Conservation (phyloP, 2,888 invertebrate genomes). For the Cyclophora albipunctata region DNA sequence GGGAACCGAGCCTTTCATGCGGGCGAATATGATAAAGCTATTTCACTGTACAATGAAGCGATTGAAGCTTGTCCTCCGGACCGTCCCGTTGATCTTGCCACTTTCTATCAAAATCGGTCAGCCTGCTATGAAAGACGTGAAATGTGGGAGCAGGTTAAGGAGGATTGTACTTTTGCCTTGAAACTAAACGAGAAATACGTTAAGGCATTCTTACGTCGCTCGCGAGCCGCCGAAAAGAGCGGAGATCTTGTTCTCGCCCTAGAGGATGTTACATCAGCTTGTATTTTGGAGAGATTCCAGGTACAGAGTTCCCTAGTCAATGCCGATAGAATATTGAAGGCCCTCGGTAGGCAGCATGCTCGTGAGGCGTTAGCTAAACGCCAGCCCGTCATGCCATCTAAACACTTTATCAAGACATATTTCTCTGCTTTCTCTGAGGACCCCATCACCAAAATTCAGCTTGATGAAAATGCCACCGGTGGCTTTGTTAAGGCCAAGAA, state of each 20-base stretch:
- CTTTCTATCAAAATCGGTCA: constrained; percentile 96
- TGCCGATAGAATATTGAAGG: constrained; percentile 92
- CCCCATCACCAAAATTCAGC: constrained; percentile 79
- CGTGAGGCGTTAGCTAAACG: constrained; percentile 82
- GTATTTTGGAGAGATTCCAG: constrained; percentile 91
- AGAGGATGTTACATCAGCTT: constrained; percentile 95
- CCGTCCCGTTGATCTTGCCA: constrained; percentile 84
- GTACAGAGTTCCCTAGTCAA: constrained; percentile 86
- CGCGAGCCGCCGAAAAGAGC: constrained; percentile 86
- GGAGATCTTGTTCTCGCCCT: constrained; percentile 87
- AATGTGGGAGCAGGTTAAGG: constrained; percentile 88
- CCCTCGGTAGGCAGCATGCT: constrained; percentile 84
- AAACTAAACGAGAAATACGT: constrained; percentile 89
- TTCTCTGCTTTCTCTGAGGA: constrained; percentile 92
- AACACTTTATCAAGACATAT: constrained; percentile 89
- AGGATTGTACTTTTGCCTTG: constrained; percentile 90
- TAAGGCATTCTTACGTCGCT: constrained; percentile 90
- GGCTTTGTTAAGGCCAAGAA: constrained; percentile 83
- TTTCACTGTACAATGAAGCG: constrained; percentile 91
- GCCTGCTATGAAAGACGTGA: constrained; percentile 95
- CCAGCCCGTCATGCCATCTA: constrained; percentile 86
- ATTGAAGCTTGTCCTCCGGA: constrained; percentile 90
- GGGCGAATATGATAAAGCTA: constrained; percentile 93
- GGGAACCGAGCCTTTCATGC: constrained; percentile 91
- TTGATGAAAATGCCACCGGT: constrained; percentile 58